Conservation (phyloP, 1,140 invertebrate genomes). For the Aleiodes sp. region DNA sequence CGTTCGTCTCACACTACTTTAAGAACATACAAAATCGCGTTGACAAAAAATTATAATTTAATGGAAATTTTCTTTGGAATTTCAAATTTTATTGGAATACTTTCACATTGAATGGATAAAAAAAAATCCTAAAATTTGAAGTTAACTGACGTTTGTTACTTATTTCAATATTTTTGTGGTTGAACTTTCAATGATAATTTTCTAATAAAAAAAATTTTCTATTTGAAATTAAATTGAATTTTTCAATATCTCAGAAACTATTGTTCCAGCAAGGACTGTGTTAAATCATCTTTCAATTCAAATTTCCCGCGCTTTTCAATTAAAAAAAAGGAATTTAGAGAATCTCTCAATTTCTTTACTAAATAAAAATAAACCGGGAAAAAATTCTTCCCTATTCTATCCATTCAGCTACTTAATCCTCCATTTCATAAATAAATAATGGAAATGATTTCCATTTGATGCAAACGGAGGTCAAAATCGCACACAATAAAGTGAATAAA, state of each 20-base stretch:
- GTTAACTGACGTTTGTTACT: not conserved
- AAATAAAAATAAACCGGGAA: too few relatives aligned
- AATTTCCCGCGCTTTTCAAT: not conserved
- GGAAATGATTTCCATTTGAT: not conserved
- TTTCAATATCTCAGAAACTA: not conserved
- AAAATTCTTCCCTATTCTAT: too few relatives aligned
- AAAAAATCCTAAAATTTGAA: too few relatives aligned
- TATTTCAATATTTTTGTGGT: not conserved
- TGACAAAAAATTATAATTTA: not conserved
- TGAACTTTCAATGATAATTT: too few relatives aligned
- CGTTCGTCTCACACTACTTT: too few relatives aligned
- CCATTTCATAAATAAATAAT: not conserved
- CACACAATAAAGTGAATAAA: too few relatives aligned
- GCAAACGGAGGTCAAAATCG: not conserved
- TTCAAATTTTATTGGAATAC: not conserved
- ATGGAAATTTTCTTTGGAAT: not conserved
- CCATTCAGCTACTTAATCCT: too few relatives aligned
- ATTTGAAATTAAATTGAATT: not conserved
- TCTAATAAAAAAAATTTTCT: too few relatives aligned
- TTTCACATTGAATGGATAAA: too few relatives aligned
- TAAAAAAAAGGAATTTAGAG: not conserved
- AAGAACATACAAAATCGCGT: too few relatives aligned
- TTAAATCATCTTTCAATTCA: not conserved
- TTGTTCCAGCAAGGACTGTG: too few relatives aligned
- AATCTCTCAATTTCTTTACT: too few relatives aligned